These are phyloP conservation scores for Uropsilus gracilis DNA, from an alignment of 2,113 vertebrate genomes.

Conservation along the genomic window DNA sequence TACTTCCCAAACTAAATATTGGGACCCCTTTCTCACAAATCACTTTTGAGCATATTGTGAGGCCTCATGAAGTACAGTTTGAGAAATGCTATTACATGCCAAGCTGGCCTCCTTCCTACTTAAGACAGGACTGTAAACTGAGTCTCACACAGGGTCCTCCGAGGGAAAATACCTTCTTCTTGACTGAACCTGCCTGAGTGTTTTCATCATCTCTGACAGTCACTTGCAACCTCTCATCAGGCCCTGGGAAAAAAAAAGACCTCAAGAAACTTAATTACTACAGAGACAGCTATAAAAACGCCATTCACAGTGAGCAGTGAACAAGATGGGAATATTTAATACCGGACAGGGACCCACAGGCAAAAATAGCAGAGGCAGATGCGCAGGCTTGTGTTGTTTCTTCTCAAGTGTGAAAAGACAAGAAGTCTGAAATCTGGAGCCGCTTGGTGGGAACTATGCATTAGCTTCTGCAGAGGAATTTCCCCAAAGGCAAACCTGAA, in stretches of 20 bases:
- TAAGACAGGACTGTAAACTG: not conserved
- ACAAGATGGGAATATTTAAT: conserved; percentile 40
- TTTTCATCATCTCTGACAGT: conserved; percentile 51
- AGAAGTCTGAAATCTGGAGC: not conserved
- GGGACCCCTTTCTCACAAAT: not conserved
- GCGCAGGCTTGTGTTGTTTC: not conserved
- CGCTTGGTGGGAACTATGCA: not conserved
- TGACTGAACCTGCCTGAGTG: not conserved
- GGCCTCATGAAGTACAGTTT: not conserved
- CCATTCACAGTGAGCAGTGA: not conserved
- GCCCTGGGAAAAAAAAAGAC: not conserved
- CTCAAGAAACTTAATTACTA: conserved; percentile 20
- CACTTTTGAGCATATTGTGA: not conserved
- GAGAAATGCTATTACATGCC: not conserved
- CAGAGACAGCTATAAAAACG: conserved; percentile 22
- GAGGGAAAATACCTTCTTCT: not conserved
- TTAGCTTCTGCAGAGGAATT: conserved; percentile 52
- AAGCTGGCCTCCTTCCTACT: not conserved
- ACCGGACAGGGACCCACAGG: conserved; percentile 43
- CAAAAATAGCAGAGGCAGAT: conserved; percentile 65
- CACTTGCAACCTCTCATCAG: not conserved
- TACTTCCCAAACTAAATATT: not conserved
- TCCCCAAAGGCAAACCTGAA: conserved; percentile 53
- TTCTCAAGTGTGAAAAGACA: conserved; percentile 20
- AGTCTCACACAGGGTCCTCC: not conserved